phyloP scores from a whole-genome alignment of 2,797 vertebrate species.

The Graptemys geographica region DNA sequence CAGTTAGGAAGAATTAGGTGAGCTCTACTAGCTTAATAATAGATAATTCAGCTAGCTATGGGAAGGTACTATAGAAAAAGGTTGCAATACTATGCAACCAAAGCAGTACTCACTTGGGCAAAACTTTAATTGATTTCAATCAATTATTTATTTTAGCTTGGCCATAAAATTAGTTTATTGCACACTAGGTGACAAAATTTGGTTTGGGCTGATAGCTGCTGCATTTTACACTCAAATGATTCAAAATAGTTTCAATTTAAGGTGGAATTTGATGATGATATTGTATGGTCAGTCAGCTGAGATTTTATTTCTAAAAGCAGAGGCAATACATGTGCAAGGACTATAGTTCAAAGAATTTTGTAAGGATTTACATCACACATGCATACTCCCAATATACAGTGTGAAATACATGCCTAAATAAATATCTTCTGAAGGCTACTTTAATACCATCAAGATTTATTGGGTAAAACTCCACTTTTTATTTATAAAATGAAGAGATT shows the following conservation, averaged over 20 bases:
- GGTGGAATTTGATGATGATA: not conserved
- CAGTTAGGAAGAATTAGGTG: not conserved
- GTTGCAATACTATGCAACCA: not conserved
- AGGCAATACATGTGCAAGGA: not conserved
- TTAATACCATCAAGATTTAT: not conserved
- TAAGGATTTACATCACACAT: too few species aligned
- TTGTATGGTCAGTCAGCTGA: not conserved
- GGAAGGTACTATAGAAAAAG: not conserved
- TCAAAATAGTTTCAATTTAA: not conserved
- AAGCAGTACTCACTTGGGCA: not conserved
- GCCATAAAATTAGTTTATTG: not conserved
- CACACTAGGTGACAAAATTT: not conserved
- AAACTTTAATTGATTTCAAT: not conserved
- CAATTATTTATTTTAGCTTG: not conserved
- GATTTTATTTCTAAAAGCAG: not conserved
- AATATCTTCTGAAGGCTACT: not conserved
- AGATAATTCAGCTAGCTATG: not conserved
- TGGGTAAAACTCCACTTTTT: not conserved
- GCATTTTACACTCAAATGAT: not conserved
- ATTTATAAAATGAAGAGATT: not conserved
- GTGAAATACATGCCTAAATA: not conserved
- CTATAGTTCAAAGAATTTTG: too few species aligned
- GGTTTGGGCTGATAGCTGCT: not conserved
- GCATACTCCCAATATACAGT: not conserved
- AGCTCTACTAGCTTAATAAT: not conserved